Conservation (phyloP, 1,140 invertebrate genomes). For the Araneus ventricosus region DNA sequence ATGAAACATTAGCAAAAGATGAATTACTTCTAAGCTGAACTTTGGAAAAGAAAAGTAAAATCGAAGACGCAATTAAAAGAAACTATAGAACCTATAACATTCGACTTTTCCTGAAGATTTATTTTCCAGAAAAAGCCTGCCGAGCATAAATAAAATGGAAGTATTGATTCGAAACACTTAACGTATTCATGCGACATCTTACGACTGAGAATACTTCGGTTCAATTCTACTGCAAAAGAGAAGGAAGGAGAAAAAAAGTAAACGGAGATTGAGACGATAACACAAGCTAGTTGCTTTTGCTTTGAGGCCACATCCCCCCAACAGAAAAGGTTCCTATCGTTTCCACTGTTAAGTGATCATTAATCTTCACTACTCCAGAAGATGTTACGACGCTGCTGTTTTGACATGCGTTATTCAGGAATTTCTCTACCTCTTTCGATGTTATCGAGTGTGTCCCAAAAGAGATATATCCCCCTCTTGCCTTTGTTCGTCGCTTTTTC, state of each 20-base stretch:
- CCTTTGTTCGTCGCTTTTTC: background rate
- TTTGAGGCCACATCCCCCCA: background rate
- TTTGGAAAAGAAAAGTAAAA: no score
- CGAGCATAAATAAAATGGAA: background rate
- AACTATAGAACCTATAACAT: no score
- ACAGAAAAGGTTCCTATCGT: constrained; percentile 53
- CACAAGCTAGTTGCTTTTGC: background rate
- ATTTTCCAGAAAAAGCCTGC: no score
- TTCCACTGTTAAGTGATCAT: constrained; percentile 54
- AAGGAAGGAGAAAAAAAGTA: background rate
- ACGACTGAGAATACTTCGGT: background rate
- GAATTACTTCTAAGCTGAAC: no score
- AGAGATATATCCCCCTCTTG: constrained; percentile 3
- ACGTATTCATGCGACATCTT: background rate
- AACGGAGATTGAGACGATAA: constrained; percentile 39
- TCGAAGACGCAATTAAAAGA: no score
- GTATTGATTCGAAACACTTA: background rate
- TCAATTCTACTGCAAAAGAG: background rate
- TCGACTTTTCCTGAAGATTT: no score
- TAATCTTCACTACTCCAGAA: constrained; percentile 39
- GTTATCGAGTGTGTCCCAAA: constrained; percentile 24
- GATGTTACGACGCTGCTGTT: background rate
- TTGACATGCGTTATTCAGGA: constrained; percentile 38
- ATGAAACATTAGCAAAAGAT: no score
- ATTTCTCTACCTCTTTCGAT: constrained; percentile 15